phyloP scores from a whole-genome alignment of 2,113 vertebrate genomes.

The Cyanoramphus novaezelandiae region DNA sequence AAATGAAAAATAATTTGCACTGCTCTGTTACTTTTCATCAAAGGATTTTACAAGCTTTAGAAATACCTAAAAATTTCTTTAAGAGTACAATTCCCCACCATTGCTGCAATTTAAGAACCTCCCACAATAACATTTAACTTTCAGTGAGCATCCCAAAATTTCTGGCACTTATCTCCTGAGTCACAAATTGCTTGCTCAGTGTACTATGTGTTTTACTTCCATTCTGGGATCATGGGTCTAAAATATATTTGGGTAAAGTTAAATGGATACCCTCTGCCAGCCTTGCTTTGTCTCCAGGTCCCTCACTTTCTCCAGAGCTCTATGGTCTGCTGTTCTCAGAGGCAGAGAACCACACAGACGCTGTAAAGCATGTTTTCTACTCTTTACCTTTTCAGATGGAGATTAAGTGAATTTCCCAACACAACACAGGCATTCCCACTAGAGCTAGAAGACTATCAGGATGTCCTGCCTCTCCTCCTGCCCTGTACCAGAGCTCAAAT shows the following conservation, averaged over 20 bases:
- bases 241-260: background rate
- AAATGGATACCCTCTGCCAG: background rate
- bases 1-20: background rate
- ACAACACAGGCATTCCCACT: background rate
- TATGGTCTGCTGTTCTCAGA: background rate
- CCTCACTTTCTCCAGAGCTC: background rate
- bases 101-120: background rate
- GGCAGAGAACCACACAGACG: background rate
- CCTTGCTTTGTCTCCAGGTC: background rate
- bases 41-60: background rate
- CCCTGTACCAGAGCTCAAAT: accelerated
- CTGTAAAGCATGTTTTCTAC: background rate
- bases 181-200: background rate
- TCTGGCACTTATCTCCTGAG: background rate
- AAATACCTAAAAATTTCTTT: background rate
- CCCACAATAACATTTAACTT: background rate
- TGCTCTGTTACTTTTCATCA: background rate
- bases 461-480: background rate
- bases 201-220: background rate
- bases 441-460: background rate
- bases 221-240: background rate
- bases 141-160: background rate
- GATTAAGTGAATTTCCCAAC: background rate
- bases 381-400: background rate
- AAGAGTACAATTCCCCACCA: background rate